These are phyloP conservation scores for Anthopleura xanthogrammica DNA, from an alignment of 92 coral and sea anemone genomes.

Conservation along the genomic window DNA sequence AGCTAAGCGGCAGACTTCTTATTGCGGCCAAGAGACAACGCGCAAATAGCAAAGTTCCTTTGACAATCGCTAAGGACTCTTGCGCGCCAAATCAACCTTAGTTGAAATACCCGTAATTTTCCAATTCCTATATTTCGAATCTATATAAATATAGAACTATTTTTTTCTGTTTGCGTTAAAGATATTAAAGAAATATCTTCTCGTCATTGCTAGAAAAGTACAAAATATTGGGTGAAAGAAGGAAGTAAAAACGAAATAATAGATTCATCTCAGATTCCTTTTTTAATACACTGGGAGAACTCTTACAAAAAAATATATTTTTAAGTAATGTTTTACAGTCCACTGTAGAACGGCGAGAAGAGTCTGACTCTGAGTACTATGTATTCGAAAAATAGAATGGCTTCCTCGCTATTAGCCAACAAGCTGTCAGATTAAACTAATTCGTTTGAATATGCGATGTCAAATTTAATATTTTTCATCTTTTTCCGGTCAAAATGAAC, in stretches of 20 bases:
- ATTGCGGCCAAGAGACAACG: conserved; percentile 16
- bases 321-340: neutral
- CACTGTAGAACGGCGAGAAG: neutral
- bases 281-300: neutral
- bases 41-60: conserved; percentile 18
- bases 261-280: neutral
- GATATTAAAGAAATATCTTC: neutral
- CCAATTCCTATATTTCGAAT: neutral
- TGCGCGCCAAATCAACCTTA: neutral
- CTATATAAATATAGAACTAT: neutral
- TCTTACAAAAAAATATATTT: neutral
- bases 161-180: neutral
- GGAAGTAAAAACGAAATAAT: neutral
- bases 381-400: conserved; percentile 2
- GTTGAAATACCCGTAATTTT: neutral
- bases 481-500: conserved; percentile 40
- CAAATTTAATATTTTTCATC: conserved; percentile 19
- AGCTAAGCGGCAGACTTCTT: conserved; percentile 21
- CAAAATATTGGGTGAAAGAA: neutral
- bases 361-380: neutral
- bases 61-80: conserved; percentile 22
- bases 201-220: neutral
- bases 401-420: conserved; percentile 25
- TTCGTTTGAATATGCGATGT: conserved; percentile 18
- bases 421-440: conserved; percentile 36